Base-by-base conservation (phyloP, 2,113 vertebrate species). In the Rhinopomastus cyanomelas region DNA sequence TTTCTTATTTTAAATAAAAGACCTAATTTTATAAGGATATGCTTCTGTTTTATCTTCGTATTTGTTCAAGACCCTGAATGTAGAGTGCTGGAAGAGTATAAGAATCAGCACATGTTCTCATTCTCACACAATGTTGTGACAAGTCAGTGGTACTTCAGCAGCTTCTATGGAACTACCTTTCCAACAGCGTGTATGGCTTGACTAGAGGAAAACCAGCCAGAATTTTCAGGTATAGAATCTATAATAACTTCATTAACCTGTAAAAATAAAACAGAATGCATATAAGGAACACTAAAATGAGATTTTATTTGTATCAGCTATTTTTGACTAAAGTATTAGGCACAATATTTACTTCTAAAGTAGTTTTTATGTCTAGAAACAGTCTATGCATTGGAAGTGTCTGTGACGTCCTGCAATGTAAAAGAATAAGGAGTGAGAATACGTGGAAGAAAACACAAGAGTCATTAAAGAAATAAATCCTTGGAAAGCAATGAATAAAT, bases 361-460 rank as follows among this genome's bases (percentile, higher is more conserved):
- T 60, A 55, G 9, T 68, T 81, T 56, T 55, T 57, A 51, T 34
- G 36, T 84, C 34, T 32, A 75, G 42, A 78, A 78, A 13, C 23
- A 52, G 29, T 61, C 7, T 25, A 9, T 61, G 8, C 32, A 29
- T 48, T 85, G 34, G 19, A 69, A 69, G 9, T 76, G 30, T 51
- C 42, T 0, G 0, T 80, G 59, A 19, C 22, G n/a, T 39, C 55
- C 48, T 73, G 12, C 59, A 59, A 0, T n/a, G 25, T 80, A 11
- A 75, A 67, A 85, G 7, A 55, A 5, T 78, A 26, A 89, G 85
- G n/a, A 51, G 4, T 11, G 36, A 32, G 15, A 53, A 16, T 25
- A 49, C 25, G 73, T 30, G 36, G 48, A 67, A 76, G 12, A 12
- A 32, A 34, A 8, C 0, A 1, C 22, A 53, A 23, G 62, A 65